Base-by-base conservation (phyloP, 2,888 invertebrate species). In the Andrena bicolor region DNA sequence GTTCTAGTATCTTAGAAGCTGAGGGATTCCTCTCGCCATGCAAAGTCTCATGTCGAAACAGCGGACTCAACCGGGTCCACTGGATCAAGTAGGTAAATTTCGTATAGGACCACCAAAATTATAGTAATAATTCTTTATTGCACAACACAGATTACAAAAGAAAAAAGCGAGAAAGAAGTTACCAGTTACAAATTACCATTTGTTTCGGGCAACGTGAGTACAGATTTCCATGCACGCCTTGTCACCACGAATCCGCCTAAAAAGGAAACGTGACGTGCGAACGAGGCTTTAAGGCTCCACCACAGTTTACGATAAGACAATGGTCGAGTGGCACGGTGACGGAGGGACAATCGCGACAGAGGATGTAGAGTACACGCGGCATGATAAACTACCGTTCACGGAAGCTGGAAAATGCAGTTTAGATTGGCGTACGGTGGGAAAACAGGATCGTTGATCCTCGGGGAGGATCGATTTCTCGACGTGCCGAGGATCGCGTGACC, bases 401-500 rank as follows among this genome's bases (percentile, higher is more conserved):
- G 72, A 72, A 79, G 65, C 49, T 80, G 60, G 79, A 73, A 83
- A 80, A 75, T 75, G 61, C 41, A 77, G 81, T 77, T 72, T 41
- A 51, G 64, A 61, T 48, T 41, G 53, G 20, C 65, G 72, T 30
- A 6, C 51, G 63, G 66, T 71, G 68, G 63, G 76, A 82, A 80
- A 68, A 58, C 61, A 75, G 74, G 83, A 76, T 83, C 76, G 26
- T 56, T 10, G 84, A 87, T 87, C 82, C 76, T 51, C 53, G 60
- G 77, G 30, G 61, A 82, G 64, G 64, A 88, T 81, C 76, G 82
- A 85, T 84, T 70, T 80, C 83, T 66, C 80, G 76, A 80, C 79
- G 80, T 83, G 69, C 51, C 80, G 79, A 68, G 80, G 87, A 88
- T 90, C 90, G 90, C 90, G 88, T 90, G 90, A 90, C 88, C 81